Base-by-base conservation (phyloP, 2,888 invertebrate species). In the Pyrochroa serraticornis region DNA sequence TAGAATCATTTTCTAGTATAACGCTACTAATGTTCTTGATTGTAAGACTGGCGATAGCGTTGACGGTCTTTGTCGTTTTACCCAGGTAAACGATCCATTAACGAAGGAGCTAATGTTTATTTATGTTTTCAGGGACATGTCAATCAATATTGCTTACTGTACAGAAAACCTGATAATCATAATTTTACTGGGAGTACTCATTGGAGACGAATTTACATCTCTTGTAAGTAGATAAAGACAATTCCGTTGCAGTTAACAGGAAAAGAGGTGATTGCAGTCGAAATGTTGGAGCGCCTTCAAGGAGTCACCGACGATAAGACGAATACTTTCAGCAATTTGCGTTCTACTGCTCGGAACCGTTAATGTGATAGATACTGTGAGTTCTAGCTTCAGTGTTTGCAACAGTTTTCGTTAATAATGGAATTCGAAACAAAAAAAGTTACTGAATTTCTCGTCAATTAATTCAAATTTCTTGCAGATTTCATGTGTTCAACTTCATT, bases 1-100 rank as follows among this genome's bases (percentile, higher is more conserved):
- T 86, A 13, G 88, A 88, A 71, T 84, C 87, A 0, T 87, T 85
- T 68, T 87, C 87, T 10, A 86, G 86, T 10, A 76, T 88, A 14
- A 87, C 87, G 0, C 72, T 88, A 38, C 76, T 87, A 52, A 87
- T 87, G 43, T 86, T 87, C 49, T 79, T 88, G n/a, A 72, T 88
- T 60, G 86, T 87, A 36, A 82, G 87, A 71, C 72, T 85, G 53
- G 82, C 82, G 36, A 80, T 82, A 67, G 79, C 80, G 30, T 63
- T 82, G 12, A 84, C 85, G 42, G 83, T 84, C 65, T 79, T 82
- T 55, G 74, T 85, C 65, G 81, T 86, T 58, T 73, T 86, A 60
- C 86, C 86, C 30, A 80, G 82, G 84, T 84, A 71, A 74, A 82
- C 84, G 84, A 71, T 74, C 68, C 65, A 52, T 53, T 51, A 31